phyloP scores from a whole-genome alignment of 2,797 vertebrate genomes.

The Cossypha polioptera region DNA sequence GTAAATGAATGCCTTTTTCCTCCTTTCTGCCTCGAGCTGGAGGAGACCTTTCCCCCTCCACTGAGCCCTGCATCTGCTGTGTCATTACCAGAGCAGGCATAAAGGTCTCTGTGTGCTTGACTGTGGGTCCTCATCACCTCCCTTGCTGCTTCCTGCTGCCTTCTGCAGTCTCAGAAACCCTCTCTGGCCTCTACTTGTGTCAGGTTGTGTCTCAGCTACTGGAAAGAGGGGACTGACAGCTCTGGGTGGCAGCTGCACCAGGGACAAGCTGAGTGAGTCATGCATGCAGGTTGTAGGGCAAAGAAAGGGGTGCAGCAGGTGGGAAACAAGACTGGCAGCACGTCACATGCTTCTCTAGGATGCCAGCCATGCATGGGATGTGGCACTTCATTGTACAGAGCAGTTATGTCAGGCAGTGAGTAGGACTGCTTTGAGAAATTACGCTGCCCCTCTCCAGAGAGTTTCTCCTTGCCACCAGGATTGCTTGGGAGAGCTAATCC shows the following conservation, averaged over 20 bases:
- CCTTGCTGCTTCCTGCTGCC: not conserved
- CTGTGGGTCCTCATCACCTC: not conserved
- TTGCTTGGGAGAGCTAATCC: not conserved
- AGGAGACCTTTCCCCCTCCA: conserved; percentile 6
- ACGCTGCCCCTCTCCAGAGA: not conserved
- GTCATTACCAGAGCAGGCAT: not conserved
- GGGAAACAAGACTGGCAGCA: not conserved
- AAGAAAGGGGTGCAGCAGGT: not conserved
- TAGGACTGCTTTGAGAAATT: not conserved
- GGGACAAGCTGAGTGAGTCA: not conserved
- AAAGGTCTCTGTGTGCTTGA: not conserved
- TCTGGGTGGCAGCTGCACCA: not conserved
- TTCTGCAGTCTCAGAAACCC: not conserved
- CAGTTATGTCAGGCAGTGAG: not conserved
- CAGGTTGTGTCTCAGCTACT: not conserved
- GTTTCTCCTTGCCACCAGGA: not conserved
- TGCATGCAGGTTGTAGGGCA: not conserved
- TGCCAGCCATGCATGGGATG: not conserved
- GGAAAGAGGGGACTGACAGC: not conserved
- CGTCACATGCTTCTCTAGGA: not conserved
- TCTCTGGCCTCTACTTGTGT: not conserved
- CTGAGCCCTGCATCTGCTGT: not conserved
- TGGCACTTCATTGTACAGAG: not conserved
- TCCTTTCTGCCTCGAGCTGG: not conserved
- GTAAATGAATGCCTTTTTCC: not conserved